These are phyloP conservation scores for Solen grandis DNA, from an alignment of 1,140 invertebrate genomes.

Conservation along the genomic window DNA sequence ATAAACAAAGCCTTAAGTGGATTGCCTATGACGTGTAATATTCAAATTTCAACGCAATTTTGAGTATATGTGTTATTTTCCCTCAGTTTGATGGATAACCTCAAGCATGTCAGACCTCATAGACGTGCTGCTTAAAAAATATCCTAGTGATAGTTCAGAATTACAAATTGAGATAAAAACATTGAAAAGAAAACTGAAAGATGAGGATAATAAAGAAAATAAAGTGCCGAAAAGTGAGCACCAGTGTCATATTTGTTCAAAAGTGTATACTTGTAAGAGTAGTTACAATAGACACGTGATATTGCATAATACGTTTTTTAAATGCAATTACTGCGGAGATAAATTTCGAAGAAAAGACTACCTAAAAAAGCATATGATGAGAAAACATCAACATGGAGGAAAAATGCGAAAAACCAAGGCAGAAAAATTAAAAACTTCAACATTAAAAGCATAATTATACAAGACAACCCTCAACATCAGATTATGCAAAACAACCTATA, in stretches of 20 bases:
- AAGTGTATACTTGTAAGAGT: conserved; percentile 25
- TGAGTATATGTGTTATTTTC: no score
- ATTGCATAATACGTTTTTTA: conserved; percentile 45
- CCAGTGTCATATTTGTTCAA: conserved; percentile 45
- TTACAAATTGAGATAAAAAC: conserved; percentile 31
- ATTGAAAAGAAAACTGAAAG: conserved; percentile 42
- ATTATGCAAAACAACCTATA: not conserved
- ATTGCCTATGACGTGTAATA: not conserved
- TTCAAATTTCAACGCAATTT: not conserved
- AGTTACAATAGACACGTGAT: conserved; percentile 27
- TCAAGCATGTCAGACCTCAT: conserved; percentile 17
- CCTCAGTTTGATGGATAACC: not conserved
- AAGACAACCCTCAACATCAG: not conserved
- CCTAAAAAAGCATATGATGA: conserved; percentile 24
- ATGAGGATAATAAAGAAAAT: conserved; percentile 3
- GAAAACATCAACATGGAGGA: conserved; percentile 19
- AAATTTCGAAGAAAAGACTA: conserved; percentile 33
- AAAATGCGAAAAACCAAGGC: not conserved
- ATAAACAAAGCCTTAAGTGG: not conserved
- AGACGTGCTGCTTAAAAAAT: not conserved
- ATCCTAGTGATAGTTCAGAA: conserved; percentile 7
- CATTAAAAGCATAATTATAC: not conserved
- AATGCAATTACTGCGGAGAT: conserved; percentile 28
- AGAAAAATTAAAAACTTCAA: not conserved
- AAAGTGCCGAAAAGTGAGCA: not conserved